Evolutionary conservation across 2,113 vertebrate genomes (phyloP), one percentile per base, ranked within the genome.

Genomic region (Strix uralensis): DNA sequence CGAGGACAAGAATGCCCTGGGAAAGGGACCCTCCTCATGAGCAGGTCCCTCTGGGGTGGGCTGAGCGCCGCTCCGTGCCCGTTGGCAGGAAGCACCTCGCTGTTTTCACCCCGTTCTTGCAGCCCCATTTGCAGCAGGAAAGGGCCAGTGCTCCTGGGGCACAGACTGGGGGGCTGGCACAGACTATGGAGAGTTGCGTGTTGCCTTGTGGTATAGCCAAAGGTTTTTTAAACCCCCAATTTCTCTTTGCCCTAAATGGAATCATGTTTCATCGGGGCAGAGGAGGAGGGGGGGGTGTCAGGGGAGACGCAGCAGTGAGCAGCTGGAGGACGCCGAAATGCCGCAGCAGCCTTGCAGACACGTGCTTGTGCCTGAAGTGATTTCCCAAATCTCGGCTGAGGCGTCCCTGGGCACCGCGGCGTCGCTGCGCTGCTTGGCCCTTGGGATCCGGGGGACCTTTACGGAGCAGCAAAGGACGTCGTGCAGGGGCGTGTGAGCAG

Each of bases 171-270:
- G 47, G 62, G n/a, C 14, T 80, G 94, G 74, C 58, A 61, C 54
- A 11, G 46, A 7, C 57, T 3, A 0, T 7, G 20, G 32, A 62
- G 47, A 57, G 32, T 14, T 47, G 36, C 5, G 0, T 4, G 13
- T 17, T 58, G 67, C 55, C 73, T 62, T 40, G 59, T 25, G 10
- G 7, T 7, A 2, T 5, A 34, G 49, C 74, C 47, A 40, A n/a
- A 20, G 81, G 62, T 17, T 51, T 54, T 61, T 22, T 19, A 55
- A 89, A 85, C 10, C 21, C 38, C 57, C 22, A 5, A 8, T 70
- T 97, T 88, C 79, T 83, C 88, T 90, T 88, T 94, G 58, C 49
- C 59, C 91, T 90, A 26, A 54, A 83, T 78, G 82, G 75, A 94
- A 57, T 40, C 5, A 0, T 15, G 13, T 81, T 90, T 65, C 3